Percentiles rank a stretch among this genome's conserved stretches.
phyloP scores from a whole-genome alignment of 2,888 invertebrate species.

The Salpingus planirostris region DNA sequence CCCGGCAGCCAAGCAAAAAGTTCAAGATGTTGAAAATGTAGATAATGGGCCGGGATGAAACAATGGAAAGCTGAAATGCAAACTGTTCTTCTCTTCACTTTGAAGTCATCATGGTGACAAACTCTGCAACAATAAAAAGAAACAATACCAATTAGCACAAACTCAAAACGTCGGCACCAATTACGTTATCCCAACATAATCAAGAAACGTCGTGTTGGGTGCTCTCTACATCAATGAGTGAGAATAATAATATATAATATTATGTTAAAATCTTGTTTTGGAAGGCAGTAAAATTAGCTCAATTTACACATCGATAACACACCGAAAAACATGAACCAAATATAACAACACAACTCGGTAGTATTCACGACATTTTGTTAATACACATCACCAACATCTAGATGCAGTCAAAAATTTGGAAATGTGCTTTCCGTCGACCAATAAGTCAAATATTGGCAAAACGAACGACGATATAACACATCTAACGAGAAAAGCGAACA shows the following conservation, averaged over 20 bases:
- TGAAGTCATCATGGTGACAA: constrained; percentile 99
- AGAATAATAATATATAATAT: no score
- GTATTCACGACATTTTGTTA: no score
- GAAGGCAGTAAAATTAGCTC: no score
- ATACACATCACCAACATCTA: no score
- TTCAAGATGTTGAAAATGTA: constrained; percentile 39
- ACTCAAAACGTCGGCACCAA: no score
- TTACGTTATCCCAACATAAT: no score
- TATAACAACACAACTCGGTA: no score
- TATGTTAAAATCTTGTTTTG: no score
- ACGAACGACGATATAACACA: constrained; percentile 6
- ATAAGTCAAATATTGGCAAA: constrained; percentile 6
- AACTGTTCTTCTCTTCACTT: constrained; percentile 76
- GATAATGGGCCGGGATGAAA: constrained; percentile 42
- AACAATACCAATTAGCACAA: constrained; percentile 1
- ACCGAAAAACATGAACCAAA: no score
- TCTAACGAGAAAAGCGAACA: constrained; percentile 10
- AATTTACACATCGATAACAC: no score
- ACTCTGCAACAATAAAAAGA: constrained; percentile 69
- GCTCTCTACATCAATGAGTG: no score
- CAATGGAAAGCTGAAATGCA: constrained; percentile 44
- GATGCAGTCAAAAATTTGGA: constrained; percentile 13
- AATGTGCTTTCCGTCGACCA: constrained; percentile 16
- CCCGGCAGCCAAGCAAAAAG: constrained; percentile 40
- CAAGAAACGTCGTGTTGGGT: no score